Base-by-base conservation (phyloP, 2,797 vertebrate species). In the Gambusia yucatana region DNA sequence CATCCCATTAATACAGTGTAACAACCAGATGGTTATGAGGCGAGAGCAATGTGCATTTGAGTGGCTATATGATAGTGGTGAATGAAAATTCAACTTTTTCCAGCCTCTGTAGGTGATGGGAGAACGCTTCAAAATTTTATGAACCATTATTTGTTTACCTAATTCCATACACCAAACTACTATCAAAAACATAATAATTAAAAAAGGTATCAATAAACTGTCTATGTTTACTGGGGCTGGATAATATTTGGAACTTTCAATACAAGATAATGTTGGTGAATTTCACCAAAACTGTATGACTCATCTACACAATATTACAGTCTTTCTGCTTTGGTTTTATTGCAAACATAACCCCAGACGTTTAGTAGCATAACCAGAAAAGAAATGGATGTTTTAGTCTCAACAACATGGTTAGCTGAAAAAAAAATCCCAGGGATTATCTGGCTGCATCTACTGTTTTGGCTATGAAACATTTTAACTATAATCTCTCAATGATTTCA, bases 1-100 rank as follows among this genome's bases (percentile, higher is more conserved):
- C 82, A 78, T 89, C 80, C 91, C 88, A 94, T 95, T 95, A 95
- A 93, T 93, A 88, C 85, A 88, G 90, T 86, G 84, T 85, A 83
- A 87, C 82, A 89, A 90, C 84, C 90, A 91, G 90, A 91, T 90
- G 87, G 88, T 73, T 59, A 86, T 76, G 77, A 83, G 87, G 88
- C 82, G 76, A 75, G 50, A 63, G 63, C 50, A 55, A 25, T 83
- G 72, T 77, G 39, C 73, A 6, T 73, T 16, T 43, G 39, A 47
- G 13, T 20, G 36, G 22, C 55, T 55, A 43, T n/a, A 57, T 57
- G 52, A 1, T 41, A 11, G 36, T 41, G 33, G 33, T 67, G 63
- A 67, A 39, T 25, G 20, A 36, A 22, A 67, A 41, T 41, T 41
- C 2, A 11, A 67, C 63, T 8, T 63, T 63, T 61, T 63, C 30